Evolutionary conservation across 2,888 invertebrate genomes (phyloP).

Genomic region (Monoplex corrugatus): DNA sequence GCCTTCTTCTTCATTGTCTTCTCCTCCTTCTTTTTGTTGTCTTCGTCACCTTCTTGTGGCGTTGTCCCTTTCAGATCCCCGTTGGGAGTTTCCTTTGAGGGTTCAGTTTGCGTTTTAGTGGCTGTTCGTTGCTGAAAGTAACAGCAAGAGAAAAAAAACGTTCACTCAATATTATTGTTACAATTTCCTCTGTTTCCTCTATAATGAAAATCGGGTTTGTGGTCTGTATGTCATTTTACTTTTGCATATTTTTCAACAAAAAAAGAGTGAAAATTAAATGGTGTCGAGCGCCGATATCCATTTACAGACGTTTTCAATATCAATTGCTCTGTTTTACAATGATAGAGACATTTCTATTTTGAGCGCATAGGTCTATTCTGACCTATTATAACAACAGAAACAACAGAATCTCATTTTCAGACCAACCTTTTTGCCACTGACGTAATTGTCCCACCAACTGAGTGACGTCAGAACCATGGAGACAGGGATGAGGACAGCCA

Average conservation of each 20-base stretch:
- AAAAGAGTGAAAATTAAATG: too few relatives aligned
- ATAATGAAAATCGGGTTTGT: background rate
- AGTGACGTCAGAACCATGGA: slow-evolving; percentile 92
- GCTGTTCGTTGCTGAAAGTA: background rate
- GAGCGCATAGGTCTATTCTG: too few relatives aligned
- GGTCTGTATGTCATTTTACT: too few relatives aligned
- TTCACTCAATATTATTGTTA: too few relatives aligned
- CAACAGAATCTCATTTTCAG: background rate
- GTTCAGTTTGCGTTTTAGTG: background rate
- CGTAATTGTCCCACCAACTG: slow-evolving; percentile 98
- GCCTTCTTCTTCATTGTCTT: background rate
- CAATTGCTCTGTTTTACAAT: too few relatives aligned
- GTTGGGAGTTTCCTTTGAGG: background rate
- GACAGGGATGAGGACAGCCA: slow-evolving; percentile 89
- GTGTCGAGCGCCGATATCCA: too few relatives aligned
- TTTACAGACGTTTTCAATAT: too few relatives aligned
- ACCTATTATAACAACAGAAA: too few relatives aligned
- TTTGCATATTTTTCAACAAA: too few relatives aligned
- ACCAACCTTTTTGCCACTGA: slow-evolving; percentile 52
- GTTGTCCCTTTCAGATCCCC: background rate
- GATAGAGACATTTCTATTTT: too few relatives aligned
- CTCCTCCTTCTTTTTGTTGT: background rate
- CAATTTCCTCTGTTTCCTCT: background rate
- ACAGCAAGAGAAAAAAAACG: background rate
- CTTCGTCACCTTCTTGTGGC: background rate